Conservation (phyloP, 2,113 vertebrate genomes). For the Ciconia stormi region DNA sequence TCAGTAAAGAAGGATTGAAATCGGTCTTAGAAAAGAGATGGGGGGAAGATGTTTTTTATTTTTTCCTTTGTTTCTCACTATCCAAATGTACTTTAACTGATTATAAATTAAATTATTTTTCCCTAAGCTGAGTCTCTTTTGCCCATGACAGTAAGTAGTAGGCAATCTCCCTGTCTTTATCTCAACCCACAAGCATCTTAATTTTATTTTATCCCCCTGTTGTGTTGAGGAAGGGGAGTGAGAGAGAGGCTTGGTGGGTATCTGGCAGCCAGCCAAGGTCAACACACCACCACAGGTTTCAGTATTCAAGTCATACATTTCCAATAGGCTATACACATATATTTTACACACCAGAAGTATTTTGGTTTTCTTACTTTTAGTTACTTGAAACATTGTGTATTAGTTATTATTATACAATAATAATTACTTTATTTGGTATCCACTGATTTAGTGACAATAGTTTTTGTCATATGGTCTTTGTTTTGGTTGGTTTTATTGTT, state of each 20-base stretch:
- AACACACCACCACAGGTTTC: not conserved
- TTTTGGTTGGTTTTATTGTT: not conserved
- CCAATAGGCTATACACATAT: not conserved
- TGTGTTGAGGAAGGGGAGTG: not conserved
- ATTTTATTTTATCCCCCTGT: not conserved
- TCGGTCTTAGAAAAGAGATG: not conserved
- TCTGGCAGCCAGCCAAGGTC: not conserved
- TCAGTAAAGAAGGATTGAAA: not conserved
- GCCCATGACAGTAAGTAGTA: not conserved
- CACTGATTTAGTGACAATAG: not conserved
- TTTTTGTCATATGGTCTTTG: not conserved
- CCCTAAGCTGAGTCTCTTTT: not conserved
- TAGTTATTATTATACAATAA: not conserved
- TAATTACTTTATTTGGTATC: not conserved
- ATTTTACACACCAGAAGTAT: not conserved
- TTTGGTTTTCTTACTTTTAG: not conserved
- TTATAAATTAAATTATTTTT: not conserved
- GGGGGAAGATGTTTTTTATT: not conserved
- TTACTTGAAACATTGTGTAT: not conserved
- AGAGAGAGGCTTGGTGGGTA: not conserved
- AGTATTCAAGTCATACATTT: not conserved
- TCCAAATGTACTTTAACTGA: not conserved
- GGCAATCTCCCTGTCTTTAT: not conserved
- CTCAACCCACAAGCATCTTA: not conserved
- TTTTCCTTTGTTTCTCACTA: not conserved